A percentile compares a stretch with the other conserved stretches of the same genome.
phyloP scores from a whole-genome alignment of 2,888 invertebrate species.

The Xanthia togata region DNA sequence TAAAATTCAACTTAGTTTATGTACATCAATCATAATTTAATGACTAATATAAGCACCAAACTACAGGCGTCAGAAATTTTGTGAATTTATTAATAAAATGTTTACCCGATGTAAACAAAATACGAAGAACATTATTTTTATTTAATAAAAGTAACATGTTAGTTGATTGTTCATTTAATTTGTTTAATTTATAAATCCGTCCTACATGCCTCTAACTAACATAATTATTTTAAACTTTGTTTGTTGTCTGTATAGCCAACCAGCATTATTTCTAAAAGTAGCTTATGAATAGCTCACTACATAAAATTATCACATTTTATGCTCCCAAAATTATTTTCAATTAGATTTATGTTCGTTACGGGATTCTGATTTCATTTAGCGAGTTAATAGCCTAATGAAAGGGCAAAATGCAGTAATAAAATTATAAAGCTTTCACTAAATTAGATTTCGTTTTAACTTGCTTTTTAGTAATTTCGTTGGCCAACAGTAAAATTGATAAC shows the following conservation, averaged over 20 bases:
- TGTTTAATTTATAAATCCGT: neutral
- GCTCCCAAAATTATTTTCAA: conserved; percentile 45
- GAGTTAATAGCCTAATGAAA: conserved; percentile 50
- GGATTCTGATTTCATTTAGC: conserved; percentile 47
- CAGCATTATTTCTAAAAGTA: neutral
- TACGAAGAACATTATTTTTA: neutral
- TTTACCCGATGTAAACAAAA: neutral
- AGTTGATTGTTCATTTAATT: neutral
- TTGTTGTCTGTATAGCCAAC: neutral
- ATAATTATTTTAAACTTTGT: neutral
- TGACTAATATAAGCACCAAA: neutral
- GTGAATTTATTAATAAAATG: neutral
- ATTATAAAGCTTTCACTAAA: conserved; percentile 45
- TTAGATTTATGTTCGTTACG: conserved; percentile 52
- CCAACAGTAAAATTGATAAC: neutral
- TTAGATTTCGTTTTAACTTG: conserved; percentile 27
- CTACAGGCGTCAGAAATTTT: neutral
- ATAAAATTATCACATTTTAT: conserved; percentile 37
- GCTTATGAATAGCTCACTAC: conserved; percentile 7
- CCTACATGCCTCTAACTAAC: neutral
- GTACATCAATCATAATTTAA: conserved; percentile 13
- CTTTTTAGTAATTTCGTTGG: conserved; percentile 21
- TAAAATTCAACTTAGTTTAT: conserved; percentile 15
- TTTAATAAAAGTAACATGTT: neutral
- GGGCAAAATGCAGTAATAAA: conserved; percentile 40